These are phyloP conservation scores for Neuroscelio doddi DNA, from an alignment of 2,888 invertebrate species.

Conservation along the genomic window DNA sequence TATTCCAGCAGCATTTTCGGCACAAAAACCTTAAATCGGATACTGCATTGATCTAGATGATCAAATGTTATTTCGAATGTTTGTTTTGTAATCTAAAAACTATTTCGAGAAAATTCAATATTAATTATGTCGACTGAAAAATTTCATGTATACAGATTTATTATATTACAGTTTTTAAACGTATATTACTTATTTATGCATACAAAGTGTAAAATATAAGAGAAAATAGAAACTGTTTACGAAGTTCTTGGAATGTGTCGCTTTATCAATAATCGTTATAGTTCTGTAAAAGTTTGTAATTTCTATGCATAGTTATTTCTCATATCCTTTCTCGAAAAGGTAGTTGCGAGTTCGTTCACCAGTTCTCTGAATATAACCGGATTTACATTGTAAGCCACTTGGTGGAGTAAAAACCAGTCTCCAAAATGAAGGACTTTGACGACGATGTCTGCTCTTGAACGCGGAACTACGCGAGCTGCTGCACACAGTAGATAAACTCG, in stretches of 20 bases:
- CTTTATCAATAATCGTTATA: not conserved
- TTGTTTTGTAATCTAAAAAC: conserved; percentile 9
- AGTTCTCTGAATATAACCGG: conserved; percentile 80
- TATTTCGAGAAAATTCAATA: not conserved
- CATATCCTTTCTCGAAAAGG: conserved; percentile 5
- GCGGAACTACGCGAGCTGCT: conserved; percentile 75
- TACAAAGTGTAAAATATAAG: too few relatives aligned
- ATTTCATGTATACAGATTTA: too few relatives aligned
- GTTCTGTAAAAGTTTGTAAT: too few relatives aligned
- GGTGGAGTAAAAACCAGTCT: conserved; percentile 86
- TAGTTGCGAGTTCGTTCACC: conserved; percentile 73
- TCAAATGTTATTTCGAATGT: conserved; percentile 15
- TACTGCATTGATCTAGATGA: conserved; percentile 18
- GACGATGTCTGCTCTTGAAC: conserved; percentile 74
- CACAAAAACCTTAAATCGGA: conserved; percentile 21
- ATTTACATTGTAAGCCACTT: conserved; percentile 84
- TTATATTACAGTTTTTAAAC: too few relatives aligned
- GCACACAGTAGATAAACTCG: conserved; percentile 78
- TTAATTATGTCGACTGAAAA: too few relatives aligned
- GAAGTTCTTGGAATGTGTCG: not conserved
- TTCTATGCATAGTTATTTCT: too few relatives aligned
- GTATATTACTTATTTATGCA: too few relatives aligned
- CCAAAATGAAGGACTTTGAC: conserved; percentile 76
- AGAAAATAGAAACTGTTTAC: not conserved
- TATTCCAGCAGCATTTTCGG: conserved; percentile 5